Base-by-base conservation (phyloP, 2,888 invertebrate genomes). In the Drosophila eohydei region DNA sequence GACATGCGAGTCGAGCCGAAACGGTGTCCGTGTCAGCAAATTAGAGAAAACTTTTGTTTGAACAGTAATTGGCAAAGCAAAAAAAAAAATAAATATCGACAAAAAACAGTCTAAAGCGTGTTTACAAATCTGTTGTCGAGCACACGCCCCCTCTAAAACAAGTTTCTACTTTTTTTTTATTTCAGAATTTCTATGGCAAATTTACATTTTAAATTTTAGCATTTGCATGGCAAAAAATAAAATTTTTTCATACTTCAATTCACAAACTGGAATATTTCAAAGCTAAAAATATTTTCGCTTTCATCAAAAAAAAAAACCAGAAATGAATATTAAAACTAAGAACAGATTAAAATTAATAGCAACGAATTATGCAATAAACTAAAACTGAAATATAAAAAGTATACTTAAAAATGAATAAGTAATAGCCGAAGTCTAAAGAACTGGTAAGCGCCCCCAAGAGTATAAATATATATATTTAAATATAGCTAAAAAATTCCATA, bases 41-140 rank as follows among this genome's bases (percentile, higher is more conserved):
- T 84, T 84, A 88, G 84, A 83, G 81, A 84, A 88, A 81, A 80
- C 70, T 85, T 84, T 88, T 74, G 83, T 80, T 84, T 74, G 88
- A 60, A 66, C 79, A 83, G 83, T 84, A 84, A 84, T 84, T 84
- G 84, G 88, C 84, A 77, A 74, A 41, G 61, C 46, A 57, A 48
- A 58, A 38, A 7, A n/a, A n/a, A 9, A 56, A 63, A 50, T 46
- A 38, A 21, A n/a, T 4, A n/a, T 36, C 5, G 5, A 16, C 11
- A 30, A 8, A 44, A 48, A 56, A 63, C 36, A 28, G 40, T n/a
- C 38, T 26, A 32, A 74, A 74, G 78, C 70, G 62, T 78, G 74
- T 74, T 67, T 56, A 71, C 75, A 74, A 78, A 78, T 79, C 72
- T 68, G 59, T 63, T 54, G 59, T 43, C 11, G 28, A 26, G 40